Base-by-base conservation (phyloP, 2,888 invertebrate genomes). In the Bembecia ichneumoniformis region DNA sequence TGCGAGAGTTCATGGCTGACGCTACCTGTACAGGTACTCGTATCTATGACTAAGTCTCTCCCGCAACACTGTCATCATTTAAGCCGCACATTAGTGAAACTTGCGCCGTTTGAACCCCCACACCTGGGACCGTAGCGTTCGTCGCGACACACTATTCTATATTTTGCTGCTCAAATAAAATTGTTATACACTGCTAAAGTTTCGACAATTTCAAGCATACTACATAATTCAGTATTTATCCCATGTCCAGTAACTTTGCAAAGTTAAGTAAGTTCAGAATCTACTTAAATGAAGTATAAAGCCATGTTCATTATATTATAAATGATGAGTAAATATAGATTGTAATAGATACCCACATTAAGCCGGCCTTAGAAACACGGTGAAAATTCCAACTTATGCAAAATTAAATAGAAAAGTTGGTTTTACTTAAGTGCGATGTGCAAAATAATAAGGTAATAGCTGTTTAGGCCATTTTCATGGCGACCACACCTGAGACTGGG, bases 51-150 rank as follows among this genome's bases (percentile, higher is more conserved):
- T 62, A 68, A 70, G 67, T 65, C 64, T 62, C 62, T 16, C 35
- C 35, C 46, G 16, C 47, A 47, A 47, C 77, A 77, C 67, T 81
- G 81, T 82, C 83, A 82, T 81, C 77, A 77, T 83, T 83, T 83
- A 86, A 81, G 82, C 82, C 81, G 72, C 76, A 83, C 80, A 86
- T 84, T 84, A 82, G 79, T 63, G 70, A 78, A 86, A 82, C 81
- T 86, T 84, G 79, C 72, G 74, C 77, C 76, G 81, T 80, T 80
- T 74, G 71, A 69, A 68, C 71, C 71, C 62, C 71, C 62, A 68
- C 83, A 83, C 84, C 83, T 83, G 83, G 71, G 81, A 61, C 69
- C 65, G 50, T 4, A 59, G 64, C 67, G 81, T 60, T 68, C 65
- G 49, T 1, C 60, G 64, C 67, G 63, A 72, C 70, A 70, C 68